A percentile compares a stretch with the other conserved stretches of the same genome.
Evolutionary conservation across 92 coral and sea anemone genomes (phyloP).

Genomic region (Bergia puertoricense): DNA sequence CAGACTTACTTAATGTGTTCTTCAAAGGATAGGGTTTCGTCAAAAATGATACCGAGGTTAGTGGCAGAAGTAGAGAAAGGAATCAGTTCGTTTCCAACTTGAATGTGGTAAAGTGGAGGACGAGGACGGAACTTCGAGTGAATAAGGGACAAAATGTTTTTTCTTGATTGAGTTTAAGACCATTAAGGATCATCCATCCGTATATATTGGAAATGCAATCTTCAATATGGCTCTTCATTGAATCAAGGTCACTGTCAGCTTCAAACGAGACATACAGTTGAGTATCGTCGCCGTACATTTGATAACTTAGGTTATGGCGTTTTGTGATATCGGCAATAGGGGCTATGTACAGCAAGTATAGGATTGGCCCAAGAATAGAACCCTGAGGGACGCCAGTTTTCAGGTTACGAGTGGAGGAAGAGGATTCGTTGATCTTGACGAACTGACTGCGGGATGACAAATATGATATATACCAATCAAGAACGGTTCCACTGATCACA

Average conservation of each 20-base stretch:
- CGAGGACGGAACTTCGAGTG: slow-evolving; percentile 27
- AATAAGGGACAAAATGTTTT: neutral
- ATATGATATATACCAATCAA: slow-evolving; percentile 46
- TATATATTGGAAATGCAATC: slow-evolving; percentile 2
- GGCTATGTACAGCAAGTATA: neutral
- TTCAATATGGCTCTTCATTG: slow-evolving; percentile 22
- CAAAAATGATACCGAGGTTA: too few species aligned
- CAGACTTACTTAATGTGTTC: slow-evolving; percentile 2
- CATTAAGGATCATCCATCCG: neutral
- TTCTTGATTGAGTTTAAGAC: neutral
- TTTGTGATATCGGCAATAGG: slow-evolving; percentile 31
- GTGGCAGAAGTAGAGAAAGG: too few species aligned
- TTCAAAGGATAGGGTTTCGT: neutral
- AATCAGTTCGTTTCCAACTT: too few species aligned
- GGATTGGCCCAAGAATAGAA: too few species aligned
- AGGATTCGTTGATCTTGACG: slow-evolving; percentile 42
- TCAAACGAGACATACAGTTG: slow-evolving; percentile 25
- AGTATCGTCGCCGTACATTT: slow-evolving; percentile 8
- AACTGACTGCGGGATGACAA: slow-evolving; percentile 47
- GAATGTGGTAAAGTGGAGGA: neutral
- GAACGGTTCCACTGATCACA: slow-evolving; percentile 51
- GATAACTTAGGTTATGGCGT: slow-evolving; percentile 12
- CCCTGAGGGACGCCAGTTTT: neutral
- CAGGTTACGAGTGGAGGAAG: slow-evolving; percentile 44
- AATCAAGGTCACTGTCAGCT: slow-evolving; percentile 26